Evolutionary conservation across 2,797 vertebrate species (phyloP).

Genomic region (Centropyge bicolor): DNA sequence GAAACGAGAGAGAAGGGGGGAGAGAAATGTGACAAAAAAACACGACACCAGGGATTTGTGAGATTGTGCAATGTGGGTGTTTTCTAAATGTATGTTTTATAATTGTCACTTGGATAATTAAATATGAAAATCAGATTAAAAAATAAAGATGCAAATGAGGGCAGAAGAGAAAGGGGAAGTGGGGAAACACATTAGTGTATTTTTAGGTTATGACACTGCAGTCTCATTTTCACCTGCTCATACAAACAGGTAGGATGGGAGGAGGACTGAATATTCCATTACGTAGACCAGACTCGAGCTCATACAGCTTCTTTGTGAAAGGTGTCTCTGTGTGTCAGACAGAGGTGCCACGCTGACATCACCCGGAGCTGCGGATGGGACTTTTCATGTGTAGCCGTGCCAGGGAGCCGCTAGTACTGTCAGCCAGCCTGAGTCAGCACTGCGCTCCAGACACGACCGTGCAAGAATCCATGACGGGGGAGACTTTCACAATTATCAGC

Average conservation of each 20-base stretch:
- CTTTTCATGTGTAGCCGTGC: conserved; percentile 69
- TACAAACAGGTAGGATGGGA: conserved; percentile 56
- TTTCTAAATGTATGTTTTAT: conserved; percentile 19
- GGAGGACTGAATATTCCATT: conserved; percentile 63
- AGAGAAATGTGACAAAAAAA: conserved; percentile 49
- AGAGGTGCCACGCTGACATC: conserved; percentile 75
- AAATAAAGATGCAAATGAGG: conserved; percentile 60
- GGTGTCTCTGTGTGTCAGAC: conserved; percentile 69
- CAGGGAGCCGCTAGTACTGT: conserved; percentile 67
- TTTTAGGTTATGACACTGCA: conserved; percentile 66
- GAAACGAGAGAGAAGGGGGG: conserved; percentile 67
- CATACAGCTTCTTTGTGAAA: conserved; percentile 72
- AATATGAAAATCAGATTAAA: conserved; percentile 6
- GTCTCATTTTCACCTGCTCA: conserved; percentile 67
- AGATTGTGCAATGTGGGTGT: conserved; percentile 36
- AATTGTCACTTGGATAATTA: conserved; percentile 10
- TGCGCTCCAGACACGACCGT: conserved; percentile 53
- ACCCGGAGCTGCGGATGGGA: conserved; percentile 65
- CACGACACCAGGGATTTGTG: conserved; percentile 43
- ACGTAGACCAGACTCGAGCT: conserved; percentile 38
- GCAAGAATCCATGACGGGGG: conserved; percentile 55
- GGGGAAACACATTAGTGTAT: conserved; percentile 60
- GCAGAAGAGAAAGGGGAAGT: conserved; percentile 62
- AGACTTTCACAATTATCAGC: conserved; percentile 20
- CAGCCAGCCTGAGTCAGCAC: conserved; percentile 70